Evolutionary conservation across 1,140 invertebrate genomes (phyloP), one percentile per base, ranked within the genome.

Genomic region (Drosophila kohkoa): DNA sequence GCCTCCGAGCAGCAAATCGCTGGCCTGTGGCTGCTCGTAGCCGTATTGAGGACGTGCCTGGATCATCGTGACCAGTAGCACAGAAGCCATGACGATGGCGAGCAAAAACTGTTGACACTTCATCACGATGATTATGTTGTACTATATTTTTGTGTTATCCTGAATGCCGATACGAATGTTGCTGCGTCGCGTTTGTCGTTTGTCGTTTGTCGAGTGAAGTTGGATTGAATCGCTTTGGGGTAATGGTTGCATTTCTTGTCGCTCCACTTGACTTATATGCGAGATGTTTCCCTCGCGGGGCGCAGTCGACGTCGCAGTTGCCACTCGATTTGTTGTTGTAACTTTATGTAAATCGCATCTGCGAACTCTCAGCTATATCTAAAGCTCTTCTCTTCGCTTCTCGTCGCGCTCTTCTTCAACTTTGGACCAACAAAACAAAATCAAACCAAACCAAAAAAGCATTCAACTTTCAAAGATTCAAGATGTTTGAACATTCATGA

Each of bases 191-290:
- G 68, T 54, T 68, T 13, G 51, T 35, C 62, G 68, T 52, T 68
- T 13, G 51, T 35, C 62, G 16, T 48, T 67, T 45, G 35, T 43
- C 41, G 41, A 13, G 41, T 43, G 41, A 13, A 38, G 52, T 43
- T 72, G 45, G 58, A 38, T 74, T 76, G 81, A 65, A 72, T 79
- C 75, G 85, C 78, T 79, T 62, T 71, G 66, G 70, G 81, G 75
- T 75, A 89, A 90, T 89, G 85, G 70, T 81, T 89, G 85, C 85
- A 90, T 90, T 89, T 85, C 62, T 62, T 46, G 75, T 30, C 78
- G 78, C 81, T 90, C 86, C 85, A 90, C 85, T 89, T 90, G 71
- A 45, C 75, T 89, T 89, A 88, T 89, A 89, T 89, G 79, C 80
- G 75, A 73, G 85, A 65, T 85, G 70, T 16, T 45, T 45, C 58